A percentile compares a stretch with the other conserved stretches of the same genome.
Conservation (phyloP, 2,797 vertebrate genomes). For the Xenentodon cancila region DNA sequence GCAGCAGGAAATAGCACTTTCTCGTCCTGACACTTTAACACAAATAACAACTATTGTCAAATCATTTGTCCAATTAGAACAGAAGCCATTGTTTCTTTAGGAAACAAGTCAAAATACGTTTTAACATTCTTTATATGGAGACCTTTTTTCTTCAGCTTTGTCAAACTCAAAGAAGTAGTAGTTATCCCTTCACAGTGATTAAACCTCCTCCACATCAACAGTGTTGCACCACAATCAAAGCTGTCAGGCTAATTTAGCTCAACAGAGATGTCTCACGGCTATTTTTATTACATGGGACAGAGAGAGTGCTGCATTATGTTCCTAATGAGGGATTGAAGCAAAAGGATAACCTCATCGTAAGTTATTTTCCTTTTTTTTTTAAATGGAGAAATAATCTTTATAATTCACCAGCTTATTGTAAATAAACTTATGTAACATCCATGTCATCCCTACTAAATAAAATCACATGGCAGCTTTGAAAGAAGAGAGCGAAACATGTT, state of each 20-base stretch:
- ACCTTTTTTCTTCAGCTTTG: constrained; percentile 25
- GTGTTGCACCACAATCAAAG: constrained; percentile 5
- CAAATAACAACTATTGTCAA: constrained; percentile 4
- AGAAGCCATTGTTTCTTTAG: constrained; percentile 3
- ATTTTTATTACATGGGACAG: constrained; percentile 14
- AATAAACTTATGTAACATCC: constrained; percentile 18
- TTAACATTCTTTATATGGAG: constrained; percentile 30
- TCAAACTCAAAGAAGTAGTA: constrained; percentile 28
- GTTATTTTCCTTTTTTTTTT: background rate
- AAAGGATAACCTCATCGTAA: constrained; percentile 3
- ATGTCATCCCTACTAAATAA: background rate
- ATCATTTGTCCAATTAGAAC: constrained; percentile 11
- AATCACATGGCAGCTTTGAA: background rate
- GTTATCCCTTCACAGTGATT: constrained; percentile 45
- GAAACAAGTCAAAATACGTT: constrained; percentile 32
- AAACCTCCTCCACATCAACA: constrained; percentile 42
- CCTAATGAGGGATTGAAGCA: constrained; percentile 7
- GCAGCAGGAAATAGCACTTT: background rate
- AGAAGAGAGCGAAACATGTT: background rate
- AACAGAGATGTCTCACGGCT: constrained; percentile 7
- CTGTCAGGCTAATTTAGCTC: constrained; percentile 28
- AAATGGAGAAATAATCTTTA: background rate
- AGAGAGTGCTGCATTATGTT: constrained; percentile 4
- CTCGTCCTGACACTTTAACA: constrained; percentile 2
- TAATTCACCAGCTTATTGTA: background rate